Base-by-base conservation (phyloP, 2,113 vertebrate species). In the Centropus unirufus region DNA sequence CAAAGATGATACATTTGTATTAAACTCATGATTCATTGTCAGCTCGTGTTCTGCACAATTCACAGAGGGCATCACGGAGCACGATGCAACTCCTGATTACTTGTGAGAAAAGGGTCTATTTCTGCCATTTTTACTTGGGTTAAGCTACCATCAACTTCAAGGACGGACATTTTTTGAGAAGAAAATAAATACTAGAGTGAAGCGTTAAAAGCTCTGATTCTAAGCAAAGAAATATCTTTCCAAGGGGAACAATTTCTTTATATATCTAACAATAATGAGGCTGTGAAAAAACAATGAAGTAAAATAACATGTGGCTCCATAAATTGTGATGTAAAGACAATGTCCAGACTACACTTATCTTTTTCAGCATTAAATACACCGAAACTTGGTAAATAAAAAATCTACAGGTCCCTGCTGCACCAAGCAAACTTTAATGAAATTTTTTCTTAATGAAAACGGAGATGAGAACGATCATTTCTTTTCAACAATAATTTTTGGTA, bases 21-120 rank as follows among this genome's bases (percentile, higher is more conserved):
- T 94, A 94, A 96, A 93, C 39, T 79, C 76, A 82, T 87, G 88
- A 96, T 95, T 95, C 90, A 95, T 81, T 86, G 68, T 76, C 91
- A 89, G 36, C 27, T 51, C 2, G 0, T 55, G 51, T 79, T 77
- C 62, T 85, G 64, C 61, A 21, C 44, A 96, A 96, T 92, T 85
- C 94, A 84, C 77, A 90, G 73, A 87, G 83, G 83, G 70, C 63
- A 90, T n/a, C 79, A 15, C 5, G 14, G 29, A 52, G 49, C 72
- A 70, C 4, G 39, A 86, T 46, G 27, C 39, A 85, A 69, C 55
- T 78, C 39, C 82, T 79, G 61, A 94, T 89, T 81, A 82, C 42
- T 90, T 12, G 20, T 42, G 63, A 82, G 69, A 81, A 61, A 82
- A 91, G 22, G 24, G 21, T 3, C 27, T 51, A 54, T 87, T 81